Percentiles rank a stretch among this genome's conserved stretches.
phyloP scores from a whole-genome alignment of 1,140 invertebrate genomes.

The Drosophila parabipectinata region DNA sequence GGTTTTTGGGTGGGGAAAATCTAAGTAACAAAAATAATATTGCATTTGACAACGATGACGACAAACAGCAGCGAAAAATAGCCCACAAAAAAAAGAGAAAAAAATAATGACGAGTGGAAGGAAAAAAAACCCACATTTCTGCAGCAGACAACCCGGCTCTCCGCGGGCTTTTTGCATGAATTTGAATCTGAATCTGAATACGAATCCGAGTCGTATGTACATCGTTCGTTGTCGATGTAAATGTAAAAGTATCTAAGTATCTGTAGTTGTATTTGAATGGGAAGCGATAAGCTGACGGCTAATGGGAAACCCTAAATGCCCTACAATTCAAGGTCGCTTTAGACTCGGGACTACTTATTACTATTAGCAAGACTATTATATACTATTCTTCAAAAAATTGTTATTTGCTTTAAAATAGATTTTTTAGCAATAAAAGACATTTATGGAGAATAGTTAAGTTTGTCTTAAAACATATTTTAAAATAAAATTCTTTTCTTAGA shows the following conservation, averaged over 20 bases:
- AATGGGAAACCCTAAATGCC: slow-evolving; percentile 25
- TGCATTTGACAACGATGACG: slow-evolving; percentile 28
- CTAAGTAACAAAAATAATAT: slow-evolving; percentile 31
- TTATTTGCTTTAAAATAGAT: no score
- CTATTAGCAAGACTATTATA: no score
- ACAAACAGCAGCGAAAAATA: slow-evolving; percentile 14
- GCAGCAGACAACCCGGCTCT: slow-evolving; percentile 64
- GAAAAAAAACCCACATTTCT: not conserved
- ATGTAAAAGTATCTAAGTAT: not conserved
- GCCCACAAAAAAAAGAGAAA: slow-evolving; percentile 3
- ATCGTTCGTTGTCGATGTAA: not conserved
- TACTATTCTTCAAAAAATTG: no score
- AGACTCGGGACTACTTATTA: not conserved
- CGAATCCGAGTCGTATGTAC: not conserved
- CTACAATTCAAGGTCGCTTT: slow-evolving; percentile 60
- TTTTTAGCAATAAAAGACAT: no score
- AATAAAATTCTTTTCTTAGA: no score
- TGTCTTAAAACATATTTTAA: no score
- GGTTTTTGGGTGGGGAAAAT: slow-evolving; percentile 33
- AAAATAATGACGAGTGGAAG: not conserved
- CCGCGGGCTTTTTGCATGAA: slow-evolving; percentile 6
- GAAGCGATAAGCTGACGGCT: slow-evolving; percentile 13
- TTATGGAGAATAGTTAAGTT: no score
- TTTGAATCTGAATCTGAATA: slow-evolving; percentile 14
- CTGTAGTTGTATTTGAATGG: slow-evolving; percentile 13